Conservation (phyloP, 2,113 vertebrate genomes). For the Lophura nycthemera region DNA sequence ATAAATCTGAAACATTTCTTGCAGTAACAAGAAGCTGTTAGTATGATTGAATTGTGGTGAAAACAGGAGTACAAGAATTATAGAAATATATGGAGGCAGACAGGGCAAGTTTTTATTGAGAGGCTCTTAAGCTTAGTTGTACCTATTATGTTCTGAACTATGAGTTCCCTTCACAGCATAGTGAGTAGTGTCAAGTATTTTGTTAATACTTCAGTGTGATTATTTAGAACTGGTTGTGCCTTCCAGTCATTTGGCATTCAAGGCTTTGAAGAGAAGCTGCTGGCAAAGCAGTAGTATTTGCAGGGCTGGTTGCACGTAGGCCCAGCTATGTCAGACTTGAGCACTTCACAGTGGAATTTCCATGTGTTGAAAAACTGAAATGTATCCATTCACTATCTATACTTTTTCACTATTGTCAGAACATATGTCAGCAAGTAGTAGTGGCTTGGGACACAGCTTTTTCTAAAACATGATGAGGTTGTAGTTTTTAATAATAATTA, state of each 20-base stretch:
- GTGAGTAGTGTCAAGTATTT: neutral
- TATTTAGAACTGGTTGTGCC: neutral
- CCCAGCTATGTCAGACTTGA: neutral
- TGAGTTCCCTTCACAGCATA: conserved; percentile 33
- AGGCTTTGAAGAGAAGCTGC: neutral
- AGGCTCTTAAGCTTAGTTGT: neutral
- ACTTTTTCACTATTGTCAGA: neutral
- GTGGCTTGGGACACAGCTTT: neutral
- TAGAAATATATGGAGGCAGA: neutral
- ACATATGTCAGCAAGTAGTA: neutral
- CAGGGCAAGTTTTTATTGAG: neutral
- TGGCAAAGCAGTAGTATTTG: neutral
- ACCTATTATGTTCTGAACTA: neutral
- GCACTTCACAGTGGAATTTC: neutral
- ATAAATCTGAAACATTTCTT: neutral
- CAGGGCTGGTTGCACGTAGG: neutral
- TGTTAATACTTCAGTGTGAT: neutral
- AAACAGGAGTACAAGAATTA: neutral
- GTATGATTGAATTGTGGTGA: neutral
- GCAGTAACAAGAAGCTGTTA: neutral
- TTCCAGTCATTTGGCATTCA: neutral
- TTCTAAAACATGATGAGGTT: neutral
- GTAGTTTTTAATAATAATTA: neutral
- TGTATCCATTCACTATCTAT: neutral
- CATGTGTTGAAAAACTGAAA: neutral